phyloP scores from a whole-genome alignment of 2,888 invertebrate genomes.

The Trisateles emortualis region DNA sequence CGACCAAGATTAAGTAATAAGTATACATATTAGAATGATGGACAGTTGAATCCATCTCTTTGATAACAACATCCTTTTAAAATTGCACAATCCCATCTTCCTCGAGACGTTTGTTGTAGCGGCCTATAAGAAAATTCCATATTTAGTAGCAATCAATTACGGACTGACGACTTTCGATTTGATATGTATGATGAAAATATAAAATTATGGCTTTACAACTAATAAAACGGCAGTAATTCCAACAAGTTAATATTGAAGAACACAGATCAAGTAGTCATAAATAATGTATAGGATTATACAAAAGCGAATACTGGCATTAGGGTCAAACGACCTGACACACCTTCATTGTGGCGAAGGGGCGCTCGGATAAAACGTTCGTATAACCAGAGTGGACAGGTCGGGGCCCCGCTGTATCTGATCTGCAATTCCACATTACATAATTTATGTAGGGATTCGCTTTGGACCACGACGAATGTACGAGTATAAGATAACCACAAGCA shows the following conservation, averaged over 20 bases:
- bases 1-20: background rate
- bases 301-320: constrained; percentile 41
- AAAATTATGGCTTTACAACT: background rate
- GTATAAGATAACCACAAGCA: constrained; percentile 8
- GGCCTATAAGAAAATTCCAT: background rate
- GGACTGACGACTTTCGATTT: background rate
- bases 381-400: constrained; percentile 55
- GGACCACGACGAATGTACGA: constrained; percentile 36
- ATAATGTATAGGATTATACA: constrained; percentile 47
- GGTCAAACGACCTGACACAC: constrained; percentile 60
- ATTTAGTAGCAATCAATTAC: background rate
- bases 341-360: constrained; percentile 34
- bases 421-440: constrained; percentile 60
- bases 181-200: background rate
- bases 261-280: constrained; percentile 21
- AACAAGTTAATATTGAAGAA: background rate
- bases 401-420: constrained; percentile 59
- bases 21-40: constrained; percentile 28
- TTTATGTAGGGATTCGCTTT: constrained; percentile 57
- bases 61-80: background rate
- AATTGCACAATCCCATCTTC: background rate
- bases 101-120: background rate
- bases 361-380: constrained; percentile 53
- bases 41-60: constrained; percentile 24
- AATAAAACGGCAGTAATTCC: background rate